Conservation (phyloP, 2,113 vertebrate species). For the Pyrgilauda ruficollis region DNA sequence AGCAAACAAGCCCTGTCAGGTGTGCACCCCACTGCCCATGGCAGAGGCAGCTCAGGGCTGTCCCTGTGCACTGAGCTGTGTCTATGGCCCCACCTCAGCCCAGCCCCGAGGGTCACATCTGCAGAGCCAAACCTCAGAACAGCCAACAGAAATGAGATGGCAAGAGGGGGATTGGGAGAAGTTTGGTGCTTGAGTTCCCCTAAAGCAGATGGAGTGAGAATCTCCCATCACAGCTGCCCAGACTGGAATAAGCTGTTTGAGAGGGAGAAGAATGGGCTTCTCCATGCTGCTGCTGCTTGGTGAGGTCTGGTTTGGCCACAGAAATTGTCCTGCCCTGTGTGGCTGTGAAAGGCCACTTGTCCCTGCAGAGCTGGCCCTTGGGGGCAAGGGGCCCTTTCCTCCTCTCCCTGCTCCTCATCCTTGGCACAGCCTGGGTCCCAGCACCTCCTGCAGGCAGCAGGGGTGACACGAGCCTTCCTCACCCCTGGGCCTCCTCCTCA, state of each 20-base stretch:
- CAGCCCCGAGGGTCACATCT: background rate
- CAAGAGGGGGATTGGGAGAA: background rate
- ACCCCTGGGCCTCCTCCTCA: no score
- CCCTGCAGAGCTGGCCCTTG: background rate
- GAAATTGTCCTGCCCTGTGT: background rate
- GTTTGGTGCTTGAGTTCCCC: background rate
- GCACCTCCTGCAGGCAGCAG: background rate
- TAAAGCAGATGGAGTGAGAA: background rate
- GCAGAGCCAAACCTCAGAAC: background rate
- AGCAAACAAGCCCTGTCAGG: background rate
- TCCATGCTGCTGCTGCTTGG: background rate
- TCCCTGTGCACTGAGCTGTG: background rate
- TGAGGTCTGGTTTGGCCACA: background rate
- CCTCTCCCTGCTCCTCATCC: background rate
- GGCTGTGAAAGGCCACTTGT: background rate
- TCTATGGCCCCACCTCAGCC: background rate
- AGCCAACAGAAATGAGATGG: background rate
- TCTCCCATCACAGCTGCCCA: background rate
- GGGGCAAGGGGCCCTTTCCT: background rate
- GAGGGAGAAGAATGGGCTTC: background rate
- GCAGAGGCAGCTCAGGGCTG: accelerated
- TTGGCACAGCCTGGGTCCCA: accelerated
- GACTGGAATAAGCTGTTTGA: background rate
- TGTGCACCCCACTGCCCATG: accelerated
- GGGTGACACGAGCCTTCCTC: background rate